Base-by-base conservation (phyloP, 2,113 vertebrate species). In the Leptosomus discolor region DNA sequence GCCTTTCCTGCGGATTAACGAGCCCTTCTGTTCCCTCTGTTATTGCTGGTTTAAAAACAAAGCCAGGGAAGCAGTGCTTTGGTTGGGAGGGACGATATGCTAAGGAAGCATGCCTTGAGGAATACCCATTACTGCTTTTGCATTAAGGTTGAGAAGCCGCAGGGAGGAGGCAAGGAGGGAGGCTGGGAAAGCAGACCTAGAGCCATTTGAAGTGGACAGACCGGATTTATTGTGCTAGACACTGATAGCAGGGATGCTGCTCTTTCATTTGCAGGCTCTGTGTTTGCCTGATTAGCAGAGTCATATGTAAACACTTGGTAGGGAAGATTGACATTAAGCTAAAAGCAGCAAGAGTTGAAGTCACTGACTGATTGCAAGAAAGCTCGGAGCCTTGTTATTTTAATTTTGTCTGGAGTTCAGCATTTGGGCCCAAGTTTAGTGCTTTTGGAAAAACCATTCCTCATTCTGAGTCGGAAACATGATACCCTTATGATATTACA, bases 261-360 rank as follows among this genome's bases (percentile, higher is more conserved):
- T 96, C 70, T 96, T 93, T 92, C 61, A 81, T 95, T 94, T 92
- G 67, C 54, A 83, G 74, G 34, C 53, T 70, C 63, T 68, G 65
- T 63, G 63, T 75, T 94, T 94, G 90, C 77, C 77, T 94, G 81
- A 95, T 94, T 79, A 96, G 67, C 78, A 83, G 24, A 92, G 68
- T 69, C 46, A 78, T 50, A 70, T 63, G 85, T 90, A 81, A 94
- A 95, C 78, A 77, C 53, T 75, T 77, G 58, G 18, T 69, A 46
- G 60, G 45, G 30, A 88, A 92, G 64, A 43, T 15, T 90, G 90
- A 85, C 76, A 73, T 76, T 54, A 91, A 84, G 50, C 30, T 88
- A 69, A 96, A 91, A 87, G 53, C 41, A 83, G 26, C 65, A 87
- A 84, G 65, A 32, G 18, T 34, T 92, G 51, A 74, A 74, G 64